These are phyloP conservation scores for Myodes glareolus DNA, from an alignment of 2,113 vertebrate species.

Conservation along the genomic window DNA sequence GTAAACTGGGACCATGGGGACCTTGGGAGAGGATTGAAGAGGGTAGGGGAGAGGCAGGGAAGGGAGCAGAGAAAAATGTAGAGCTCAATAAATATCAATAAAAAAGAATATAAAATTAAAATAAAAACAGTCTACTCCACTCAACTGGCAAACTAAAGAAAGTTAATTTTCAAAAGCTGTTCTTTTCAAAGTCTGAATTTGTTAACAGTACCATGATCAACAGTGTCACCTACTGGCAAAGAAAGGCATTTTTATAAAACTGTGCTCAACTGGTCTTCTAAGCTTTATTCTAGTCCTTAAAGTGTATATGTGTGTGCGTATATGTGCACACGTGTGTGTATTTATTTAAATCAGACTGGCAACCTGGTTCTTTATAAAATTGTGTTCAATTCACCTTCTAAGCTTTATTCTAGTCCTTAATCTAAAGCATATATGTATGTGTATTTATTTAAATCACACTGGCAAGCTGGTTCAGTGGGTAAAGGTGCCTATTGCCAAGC, in stretches of 20 bases:
- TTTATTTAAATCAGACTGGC: background rate
- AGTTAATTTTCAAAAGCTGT: background rate
- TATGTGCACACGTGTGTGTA: too few species aligned
- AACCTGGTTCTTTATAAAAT: background rate
- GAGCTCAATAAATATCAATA: too few species aligned
- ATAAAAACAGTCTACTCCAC: background rate
- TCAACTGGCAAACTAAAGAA: background rate
- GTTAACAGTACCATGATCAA: background rate
- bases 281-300: background rate
- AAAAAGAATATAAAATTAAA: too few species aligned
- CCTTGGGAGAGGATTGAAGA: too few species aligned
- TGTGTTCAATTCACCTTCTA: background rate
- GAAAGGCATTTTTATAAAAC: background rate
- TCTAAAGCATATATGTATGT: background rate
- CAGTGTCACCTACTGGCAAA: slow-evolving; percentile 66
- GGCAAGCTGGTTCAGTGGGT: background rate
- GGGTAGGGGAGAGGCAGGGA: too few species aligned
- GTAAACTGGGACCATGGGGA: too few species aligned
- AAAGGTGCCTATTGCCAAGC: background rate
- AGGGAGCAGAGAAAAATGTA: too few species aligned
- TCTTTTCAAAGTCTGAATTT: slow-evolving; percentile 31
- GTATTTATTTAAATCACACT: background rate
- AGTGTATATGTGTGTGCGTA: background rate
- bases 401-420: background rate
- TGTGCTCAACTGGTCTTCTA: background rate